phyloP scores from a whole-genome alignment of 2,797 vertebrate species.

The Pelodytes ibericus region DNA sequence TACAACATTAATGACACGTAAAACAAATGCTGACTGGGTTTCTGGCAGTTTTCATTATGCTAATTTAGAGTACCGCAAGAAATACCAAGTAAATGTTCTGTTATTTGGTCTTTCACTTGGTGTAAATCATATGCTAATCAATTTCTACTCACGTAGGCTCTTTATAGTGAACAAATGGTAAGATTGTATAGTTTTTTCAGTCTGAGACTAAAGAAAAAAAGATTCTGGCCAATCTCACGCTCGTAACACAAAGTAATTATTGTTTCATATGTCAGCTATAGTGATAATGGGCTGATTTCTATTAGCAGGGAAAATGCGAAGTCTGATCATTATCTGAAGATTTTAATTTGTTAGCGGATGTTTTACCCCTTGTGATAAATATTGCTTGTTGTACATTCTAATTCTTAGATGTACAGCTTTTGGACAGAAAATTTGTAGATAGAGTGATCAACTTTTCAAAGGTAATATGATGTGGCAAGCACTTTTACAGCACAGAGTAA shows the following conservation, averaged over 20 bases:
- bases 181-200: conserved; percentile 1
- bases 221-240: neutral
- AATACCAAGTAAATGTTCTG: conserved; percentile 49
- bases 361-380: too few species aligned
- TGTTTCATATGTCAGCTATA: conserved; percentile 2
- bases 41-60: conserved; percentile 53
- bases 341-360: too few species aligned
- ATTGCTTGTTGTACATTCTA: too few species aligned
- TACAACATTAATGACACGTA: conserved; percentile 55
- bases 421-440: too few species aligned
- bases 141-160: conserved; percentile 31
- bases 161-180: conserved; percentile 28
- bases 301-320: neutral
- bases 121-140: conserved; percentile 49
- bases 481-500: too few species aligned
- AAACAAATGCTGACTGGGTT: conserved; percentile 55
- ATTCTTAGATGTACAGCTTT: too few species aligned
- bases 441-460: too few species aligned
- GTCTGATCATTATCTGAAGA: neutral
- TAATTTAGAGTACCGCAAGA: conserved; percentile 38
- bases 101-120: conserved; percentile 40
- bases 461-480: too few species aligned
- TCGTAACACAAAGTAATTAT: neutral
- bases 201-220: conserved; percentile 3
- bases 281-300: neutral